These are phyloP conservation scores for Arenaria interpres DNA, from an alignment of 2,113 vertebrate genomes.

Conservation along the genomic window DNA sequence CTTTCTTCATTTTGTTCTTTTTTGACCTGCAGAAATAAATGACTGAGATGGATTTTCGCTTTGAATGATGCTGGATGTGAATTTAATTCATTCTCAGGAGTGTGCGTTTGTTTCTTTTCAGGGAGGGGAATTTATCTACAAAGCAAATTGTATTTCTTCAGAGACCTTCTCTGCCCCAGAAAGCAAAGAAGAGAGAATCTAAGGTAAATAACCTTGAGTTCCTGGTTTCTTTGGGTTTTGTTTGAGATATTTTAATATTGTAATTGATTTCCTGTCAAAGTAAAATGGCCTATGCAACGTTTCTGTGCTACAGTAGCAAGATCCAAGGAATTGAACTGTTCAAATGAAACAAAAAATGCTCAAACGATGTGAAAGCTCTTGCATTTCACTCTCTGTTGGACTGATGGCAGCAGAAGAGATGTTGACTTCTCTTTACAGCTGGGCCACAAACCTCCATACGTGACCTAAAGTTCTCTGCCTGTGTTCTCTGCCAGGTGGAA, in stretches of 20 bases:
- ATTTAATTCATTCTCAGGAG: conserved; percentile 35
- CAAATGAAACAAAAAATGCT: neutral
- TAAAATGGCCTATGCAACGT: neutral
- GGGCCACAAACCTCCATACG: neutral
- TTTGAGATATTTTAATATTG: neutral
- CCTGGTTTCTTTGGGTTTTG: conserved; percentile 5
- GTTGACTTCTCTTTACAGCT: neutral
- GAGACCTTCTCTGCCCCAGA: conserved; percentile 90
- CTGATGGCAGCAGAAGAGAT: neutral
- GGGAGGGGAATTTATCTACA: conserved; percentile 93
- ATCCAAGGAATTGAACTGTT: neutral
- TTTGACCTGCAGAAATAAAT: conserved; percentile 27
- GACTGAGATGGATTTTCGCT: neutral
- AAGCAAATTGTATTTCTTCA: conserved; percentile 98
- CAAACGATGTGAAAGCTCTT: neutral
- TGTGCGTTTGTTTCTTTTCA: conserved; percentile 73
- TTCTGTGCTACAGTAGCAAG: neutral
- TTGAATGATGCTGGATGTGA: neutral
- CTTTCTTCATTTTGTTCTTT: conserved; percentile 28
- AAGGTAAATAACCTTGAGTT: conserved; percentile 82
- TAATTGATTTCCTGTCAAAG: neutral
- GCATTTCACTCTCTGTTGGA: neutral
- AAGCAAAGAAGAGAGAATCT: conserved; percentile 88
- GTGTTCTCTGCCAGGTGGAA: neutral
- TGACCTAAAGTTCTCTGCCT: neutral